phyloP scores from a whole-genome alignment of 2,888 invertebrate genomes.

The Eristalis pertinax region DNA sequence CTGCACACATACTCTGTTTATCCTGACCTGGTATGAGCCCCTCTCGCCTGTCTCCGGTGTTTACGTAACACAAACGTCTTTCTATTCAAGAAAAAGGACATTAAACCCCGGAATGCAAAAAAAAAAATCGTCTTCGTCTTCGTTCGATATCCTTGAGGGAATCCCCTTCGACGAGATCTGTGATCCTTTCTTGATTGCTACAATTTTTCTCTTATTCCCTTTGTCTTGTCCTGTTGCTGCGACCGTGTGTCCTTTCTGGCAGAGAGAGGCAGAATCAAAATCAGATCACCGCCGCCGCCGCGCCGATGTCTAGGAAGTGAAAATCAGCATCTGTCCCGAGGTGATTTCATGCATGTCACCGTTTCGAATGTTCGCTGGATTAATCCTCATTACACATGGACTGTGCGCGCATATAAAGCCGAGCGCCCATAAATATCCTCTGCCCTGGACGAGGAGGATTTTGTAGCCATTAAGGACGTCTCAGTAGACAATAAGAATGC shows the following conservation, averaged over 20 bases:
- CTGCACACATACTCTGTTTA: conserved; percentile 62
- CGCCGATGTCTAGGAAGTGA: conserved; percentile 32
- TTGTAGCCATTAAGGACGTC: conserved; percentile 58
- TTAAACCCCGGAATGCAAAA: conserved; percentile 56
- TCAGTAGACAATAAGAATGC: conserved; percentile 68
- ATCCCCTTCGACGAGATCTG: conserved; percentile 29
- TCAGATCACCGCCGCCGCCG: conserved; percentile 45
- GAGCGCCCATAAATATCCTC: conserved; percentile 32
- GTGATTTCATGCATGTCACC: conserved; percentile 62
- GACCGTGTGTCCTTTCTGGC: conserved; percentile 4
- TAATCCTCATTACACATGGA: conserved; percentile 64
- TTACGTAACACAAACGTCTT: conserved; percentile 70
- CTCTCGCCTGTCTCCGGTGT: conserved; percentile 54
- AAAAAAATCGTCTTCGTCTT: background rate
- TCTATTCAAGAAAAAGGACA: conserved; percentile 64
- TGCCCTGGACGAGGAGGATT: conserved; percentile 2
- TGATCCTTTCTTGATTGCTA: conserved; percentile 57
- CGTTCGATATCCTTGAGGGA: conserved; percentile 36
- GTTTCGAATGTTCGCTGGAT: conserved; percentile 56
- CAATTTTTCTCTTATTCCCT: conserved; percentile 30
- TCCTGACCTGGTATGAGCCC: conserved; percentile 63
- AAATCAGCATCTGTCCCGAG: conserved; percentile 58
- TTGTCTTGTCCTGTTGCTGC: background rate
- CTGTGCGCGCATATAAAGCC: conserved; percentile 58
- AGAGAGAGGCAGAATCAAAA: conserved; percentile 47